A percentile compares a stretch with the other conserved stretches of the same genome.
phyloP scores from a whole-genome alignment of 2,113 vertebrate species.

The Nycticebus coucang region DNA sequence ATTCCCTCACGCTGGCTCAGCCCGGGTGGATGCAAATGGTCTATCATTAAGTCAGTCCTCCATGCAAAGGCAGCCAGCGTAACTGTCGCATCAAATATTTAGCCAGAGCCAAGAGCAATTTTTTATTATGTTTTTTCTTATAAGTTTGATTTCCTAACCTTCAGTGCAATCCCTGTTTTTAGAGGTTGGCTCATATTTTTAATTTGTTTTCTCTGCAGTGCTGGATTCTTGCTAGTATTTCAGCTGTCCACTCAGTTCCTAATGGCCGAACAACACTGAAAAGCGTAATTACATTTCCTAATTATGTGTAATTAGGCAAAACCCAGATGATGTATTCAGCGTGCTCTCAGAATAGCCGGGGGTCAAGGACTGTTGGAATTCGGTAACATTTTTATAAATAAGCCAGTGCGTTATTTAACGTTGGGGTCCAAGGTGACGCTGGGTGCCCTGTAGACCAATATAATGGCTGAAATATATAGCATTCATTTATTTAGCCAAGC shows the following conservation, averaged over 20 bases:
- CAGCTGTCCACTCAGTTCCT: conserved; percentile 83
- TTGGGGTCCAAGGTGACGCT: conserved; percentile 77
- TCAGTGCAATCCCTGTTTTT: conserved; percentile 69
- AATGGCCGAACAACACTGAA: conserved; percentile 82
- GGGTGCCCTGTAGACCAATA: conserved; percentile 81
- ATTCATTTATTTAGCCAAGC: conserved; percentile 86
- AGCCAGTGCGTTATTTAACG: conserved; percentile 80
- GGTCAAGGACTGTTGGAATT: conserved; percentile 88
- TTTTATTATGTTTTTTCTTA: conserved; percentile 57
- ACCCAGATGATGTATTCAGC: conserved; percentile 87
- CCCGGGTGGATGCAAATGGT: conserved; percentile 76
- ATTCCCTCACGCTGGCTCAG: conserved; percentile 49
- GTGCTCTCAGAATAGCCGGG: conserved; percentile 84
- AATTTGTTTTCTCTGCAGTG: conserved; percentile 76
- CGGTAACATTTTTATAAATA: conserved; percentile 85
- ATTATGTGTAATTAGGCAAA: conserved; percentile 90
- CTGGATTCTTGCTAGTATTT: conserved; percentile 61
- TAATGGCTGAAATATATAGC: conserved; percentile 82
- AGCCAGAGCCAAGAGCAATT: conserved; percentile 69
- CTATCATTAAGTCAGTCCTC: conserved; percentile 70
- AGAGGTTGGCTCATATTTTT: conserved; percentile 57
- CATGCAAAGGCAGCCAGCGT: conserved; percentile 68
- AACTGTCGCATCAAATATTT: conserved; percentile 63
- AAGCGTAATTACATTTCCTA: conserved; percentile 88
- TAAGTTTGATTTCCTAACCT: conserved; percentile 70